These are phyloP conservation scores for Trachymyrmex septentrionalis DNA, from an alignment of 1,140 invertebrate genomes.

Conservation along the genomic window DNA sequence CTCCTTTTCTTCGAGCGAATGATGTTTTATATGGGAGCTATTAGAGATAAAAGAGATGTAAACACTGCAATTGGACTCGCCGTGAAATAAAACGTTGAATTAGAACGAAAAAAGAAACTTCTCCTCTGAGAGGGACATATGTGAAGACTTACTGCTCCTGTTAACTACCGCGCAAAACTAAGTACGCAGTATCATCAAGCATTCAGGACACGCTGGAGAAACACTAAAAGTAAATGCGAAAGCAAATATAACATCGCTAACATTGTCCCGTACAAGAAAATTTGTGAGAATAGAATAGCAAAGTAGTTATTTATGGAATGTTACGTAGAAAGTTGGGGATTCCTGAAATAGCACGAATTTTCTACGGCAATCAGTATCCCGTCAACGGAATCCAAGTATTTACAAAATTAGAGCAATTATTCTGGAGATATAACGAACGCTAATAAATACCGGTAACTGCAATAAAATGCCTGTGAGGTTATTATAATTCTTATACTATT, in stretches of 20 bases:
- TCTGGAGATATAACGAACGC: neutral
- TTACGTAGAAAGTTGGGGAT: conserved; percentile 29
- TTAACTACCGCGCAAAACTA: neutral
- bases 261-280: neutral
- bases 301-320: conserved; percentile 30
- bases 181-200: neutral
- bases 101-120: neutral
- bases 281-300: conserved; percentile 16
- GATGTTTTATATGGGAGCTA: conserved; percentile 41
- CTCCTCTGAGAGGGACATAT: neutral
- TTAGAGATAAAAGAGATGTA: conserved; percentile 39
- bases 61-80: conserved; percentile 30
- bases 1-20: neutral
- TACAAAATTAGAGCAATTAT: neutral
- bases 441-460: neutral
- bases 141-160: neutral
- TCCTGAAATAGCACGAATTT: neutral
- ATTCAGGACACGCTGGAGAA: conserved; percentile 23
- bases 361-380: neutral
- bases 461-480: neutral
- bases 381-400: neutral
- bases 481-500: neutral
- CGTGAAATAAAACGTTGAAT: conserved; percentile 27
- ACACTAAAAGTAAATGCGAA: neutral
- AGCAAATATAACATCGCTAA: neutral